These are phyloP conservation scores for Lota lota DNA, from an alignment of 2,113 vertebrate genomes.

Conservation along the genomic window DNA sequence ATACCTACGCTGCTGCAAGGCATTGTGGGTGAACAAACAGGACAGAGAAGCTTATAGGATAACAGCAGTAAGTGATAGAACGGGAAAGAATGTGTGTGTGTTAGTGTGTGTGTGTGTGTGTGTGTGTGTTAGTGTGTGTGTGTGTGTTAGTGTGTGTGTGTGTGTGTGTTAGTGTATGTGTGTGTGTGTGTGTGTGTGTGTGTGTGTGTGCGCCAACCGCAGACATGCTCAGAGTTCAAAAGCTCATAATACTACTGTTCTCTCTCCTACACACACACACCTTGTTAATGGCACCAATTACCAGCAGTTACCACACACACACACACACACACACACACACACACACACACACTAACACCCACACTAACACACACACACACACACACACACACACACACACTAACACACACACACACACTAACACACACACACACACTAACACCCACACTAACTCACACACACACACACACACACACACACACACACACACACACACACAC, in stretches of 20 bases:
- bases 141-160: neutral
- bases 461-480: no score
- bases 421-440: no score
- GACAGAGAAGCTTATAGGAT: conserved; percentile 20
- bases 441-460: conserved; percentile 52
- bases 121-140: neutral
- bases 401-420: no score
- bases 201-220: neutral
- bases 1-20: neutral
- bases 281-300: conserved; percentile 54
- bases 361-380: no score
- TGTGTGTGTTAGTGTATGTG: neutral
- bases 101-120: neutral
- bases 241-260: no score
- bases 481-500: conserved; percentile 1
- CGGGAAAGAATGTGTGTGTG: neutral
- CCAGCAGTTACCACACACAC: no score
- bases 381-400: no score
- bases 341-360: no score
- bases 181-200: conserved; percentile 11
- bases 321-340: no score
- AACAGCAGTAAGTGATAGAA: conserved; percentile 5
- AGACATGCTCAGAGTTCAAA: neutral
- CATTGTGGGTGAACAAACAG: conserved; percentile 1
- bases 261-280: neutral